Evolutionary conservation across 30 jellyfish, hydroid and myxozoan genomes (phyloP).

Genomic region (Sanderia malayensis): DNA sequence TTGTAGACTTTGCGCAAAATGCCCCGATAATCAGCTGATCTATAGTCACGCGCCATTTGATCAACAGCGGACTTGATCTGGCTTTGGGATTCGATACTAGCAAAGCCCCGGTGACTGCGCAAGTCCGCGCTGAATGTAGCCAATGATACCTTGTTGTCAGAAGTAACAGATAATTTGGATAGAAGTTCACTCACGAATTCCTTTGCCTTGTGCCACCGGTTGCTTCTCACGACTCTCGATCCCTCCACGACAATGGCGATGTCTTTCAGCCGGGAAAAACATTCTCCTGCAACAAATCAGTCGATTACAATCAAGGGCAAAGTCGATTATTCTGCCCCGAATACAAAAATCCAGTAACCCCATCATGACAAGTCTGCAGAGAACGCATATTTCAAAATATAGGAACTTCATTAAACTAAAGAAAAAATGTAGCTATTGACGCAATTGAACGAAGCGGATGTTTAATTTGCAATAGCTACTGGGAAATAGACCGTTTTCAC

Average conservation of each 20-base stretch:
- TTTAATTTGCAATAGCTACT: too few relatives aligned
- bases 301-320: not conserved
- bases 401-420: not conserved
- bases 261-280: slow-evolving; percentile 6
- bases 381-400: not conserved
- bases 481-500: too few relatives aligned
- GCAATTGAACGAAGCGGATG: too few relatives aligned
- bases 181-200: slow-evolving; percentile 12
- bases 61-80: not conserved
- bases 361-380: not conserved
- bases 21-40: not conserved
- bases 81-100: not conserved
- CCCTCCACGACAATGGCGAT: slow-evolving; percentile 38
- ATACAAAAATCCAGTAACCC: not conserved
- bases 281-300: slow-evolving; percentile 11
- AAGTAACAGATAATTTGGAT: not conserved
- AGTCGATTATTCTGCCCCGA: not conserved
- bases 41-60: not conserved
- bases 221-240: slow-evolving; percentile 4
- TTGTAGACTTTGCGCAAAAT: slow-evolving; percentile 4
- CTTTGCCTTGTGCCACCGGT: slow-evolving; percentile 7
- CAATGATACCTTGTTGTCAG: slow-evolving; percentile 14
- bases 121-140: slow-evolving; percentile 16
- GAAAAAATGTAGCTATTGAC: too few relatives aligned
- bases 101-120: not conserved